Evolutionary conservation across 2,797 vertebrate genomes (phyloP).

Genomic region (Florisuga fusca): DNA sequence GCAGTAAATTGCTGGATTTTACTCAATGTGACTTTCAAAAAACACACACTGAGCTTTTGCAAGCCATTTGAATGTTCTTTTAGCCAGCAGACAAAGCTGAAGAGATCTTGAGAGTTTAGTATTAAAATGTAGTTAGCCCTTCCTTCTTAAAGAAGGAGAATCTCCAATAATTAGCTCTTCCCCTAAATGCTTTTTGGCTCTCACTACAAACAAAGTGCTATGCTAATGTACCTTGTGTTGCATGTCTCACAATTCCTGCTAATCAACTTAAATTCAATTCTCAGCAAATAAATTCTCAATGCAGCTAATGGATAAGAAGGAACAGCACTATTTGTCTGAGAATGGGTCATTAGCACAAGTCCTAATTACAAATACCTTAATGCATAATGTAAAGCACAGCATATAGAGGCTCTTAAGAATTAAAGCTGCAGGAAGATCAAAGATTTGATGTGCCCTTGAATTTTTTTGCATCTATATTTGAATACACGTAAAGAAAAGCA

Average conservation of each 20-base stretch:
- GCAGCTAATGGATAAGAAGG: constrained; percentile 78
- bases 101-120: constrained; percentile 59
- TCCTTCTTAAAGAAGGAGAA: constrained; percentile 61
- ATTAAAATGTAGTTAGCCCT: constrained; percentile 75
- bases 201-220: constrained; percentile 78
- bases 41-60: neutral
- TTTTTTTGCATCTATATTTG: neutral
- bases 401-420: constrained; percentile 40
- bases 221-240: constrained; percentile 82
- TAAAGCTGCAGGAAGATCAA: constrained; percentile 62
- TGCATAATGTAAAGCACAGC: constrained; percentile 64
- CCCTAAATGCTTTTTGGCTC: constrained; percentile 78
- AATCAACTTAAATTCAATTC: constrained; percentile 82
- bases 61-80: constrained; percentile 20
- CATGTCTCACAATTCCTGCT: constrained; percentile 79
- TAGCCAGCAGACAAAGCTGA: constrained; percentile 71
- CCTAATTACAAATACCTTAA: constrained; percentile 77
- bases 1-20: neutral
- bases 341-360: constrained; percentile 79
- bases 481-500: neutral
- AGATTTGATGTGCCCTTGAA: constrained; percentile 58
- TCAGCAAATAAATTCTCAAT: constrained; percentile 80
- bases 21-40: neutral
- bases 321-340: constrained; percentile 70
- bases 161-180: constrained; percentile 78